Base-by-base conservation (phyloP, 2,888 invertebrate genomes). In the Melieria crassipennis region DNA sequence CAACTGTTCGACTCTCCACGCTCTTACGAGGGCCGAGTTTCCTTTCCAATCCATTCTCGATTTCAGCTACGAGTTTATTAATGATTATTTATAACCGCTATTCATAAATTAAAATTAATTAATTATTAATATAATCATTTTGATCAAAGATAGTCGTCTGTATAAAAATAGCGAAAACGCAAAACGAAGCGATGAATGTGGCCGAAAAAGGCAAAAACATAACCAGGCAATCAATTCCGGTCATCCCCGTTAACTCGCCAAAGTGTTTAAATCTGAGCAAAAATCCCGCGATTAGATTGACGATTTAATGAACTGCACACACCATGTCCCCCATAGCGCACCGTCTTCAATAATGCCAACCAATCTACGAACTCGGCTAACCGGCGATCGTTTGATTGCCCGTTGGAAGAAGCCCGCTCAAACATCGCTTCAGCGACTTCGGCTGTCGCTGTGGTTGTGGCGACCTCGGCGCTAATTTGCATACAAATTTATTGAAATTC, bases 101-200 rank as follows among this genome's bases (percentile, higher is more conserved):
- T 82, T 82, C 81, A 83, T 81, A 82, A 82, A 83, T 80, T 82
- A 69, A 81, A 81, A 81, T 82, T 82, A 83, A 83, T 84, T 84
- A 83, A 82, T 82, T 82, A 81, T 80, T 83, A 79, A 82, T 82
- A 82, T 81, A 82, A 82, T 81, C 81, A 80, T 77, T 78, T 78
- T 45, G 78, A 71, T 79, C 76, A 78, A 76, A 63, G 30, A 30
- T 30, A 30, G 30, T 30, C 30, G 30, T 30, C 30, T 2, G 30
- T 30, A 30, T 30, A 30, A 30, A 30, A 30, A 30, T 30, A 30
- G 30, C 30, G 30, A 30, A 30, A 30, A 30, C 30, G 30, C 30
- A 30, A 30, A 30, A 30, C 30, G 30, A 30, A 30, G 30, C 30
- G 30, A 2, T 3, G 30, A 30, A 30, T 30, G 2, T 30, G 30